Conservation (phyloP, 2,888 invertebrate genomes). For the Conops quadrifasciatus region DNA sequence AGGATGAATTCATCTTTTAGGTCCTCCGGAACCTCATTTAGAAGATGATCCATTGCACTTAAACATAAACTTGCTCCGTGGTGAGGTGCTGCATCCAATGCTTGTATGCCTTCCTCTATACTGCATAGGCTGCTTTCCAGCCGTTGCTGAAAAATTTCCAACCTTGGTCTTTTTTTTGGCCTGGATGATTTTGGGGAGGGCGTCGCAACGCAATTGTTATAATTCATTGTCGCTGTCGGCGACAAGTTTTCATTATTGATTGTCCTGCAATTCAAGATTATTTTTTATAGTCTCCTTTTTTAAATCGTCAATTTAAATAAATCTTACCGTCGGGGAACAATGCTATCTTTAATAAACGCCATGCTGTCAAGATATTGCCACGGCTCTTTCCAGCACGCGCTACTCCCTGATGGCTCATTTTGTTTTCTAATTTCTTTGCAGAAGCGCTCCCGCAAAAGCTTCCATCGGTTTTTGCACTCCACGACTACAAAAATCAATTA, state of each 20-base stretch:
- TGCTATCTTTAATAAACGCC: neutral
- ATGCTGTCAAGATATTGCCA: neutral
- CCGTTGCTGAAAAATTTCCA: neutral
- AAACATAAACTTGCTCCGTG: neutral
- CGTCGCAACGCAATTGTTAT: neutral
- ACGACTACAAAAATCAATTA: neutral
- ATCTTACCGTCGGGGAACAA: neutral
- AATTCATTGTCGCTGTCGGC: neutral
- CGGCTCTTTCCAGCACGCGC: neutral
- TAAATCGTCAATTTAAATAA: neutral
- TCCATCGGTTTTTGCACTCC: neutral
- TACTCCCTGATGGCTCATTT: neutral
- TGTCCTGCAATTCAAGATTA: neutral
- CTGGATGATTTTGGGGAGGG: neutral
- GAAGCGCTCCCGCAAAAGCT: neutral
- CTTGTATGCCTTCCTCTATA: neutral
- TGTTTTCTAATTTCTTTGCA: neutral
- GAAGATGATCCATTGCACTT: neutral
- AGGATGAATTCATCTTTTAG: neutral
- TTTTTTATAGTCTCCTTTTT: neutral
- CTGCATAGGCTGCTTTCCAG: neutral
- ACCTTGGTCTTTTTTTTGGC: neutral
- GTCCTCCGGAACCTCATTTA: constrained; percentile 1
- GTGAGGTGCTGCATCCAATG: neutral
- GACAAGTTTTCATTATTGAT: constrained; percentile 1